Conservation (phyloP, 2,797 vertebrate species). For the Thaleichthys pacificus region DNA sequence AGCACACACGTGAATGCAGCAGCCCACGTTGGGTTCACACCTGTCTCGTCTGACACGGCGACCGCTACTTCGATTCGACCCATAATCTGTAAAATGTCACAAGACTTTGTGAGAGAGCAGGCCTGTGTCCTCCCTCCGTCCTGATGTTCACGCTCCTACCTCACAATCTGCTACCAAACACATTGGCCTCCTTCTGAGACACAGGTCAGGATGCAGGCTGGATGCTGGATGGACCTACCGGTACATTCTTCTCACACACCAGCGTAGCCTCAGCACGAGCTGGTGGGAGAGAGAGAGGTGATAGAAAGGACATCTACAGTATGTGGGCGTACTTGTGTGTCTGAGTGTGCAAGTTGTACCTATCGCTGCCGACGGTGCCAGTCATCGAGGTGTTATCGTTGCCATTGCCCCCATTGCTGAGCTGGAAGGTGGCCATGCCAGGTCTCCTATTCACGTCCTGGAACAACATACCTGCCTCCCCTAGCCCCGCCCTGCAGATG, state of each 20-base stretch:
- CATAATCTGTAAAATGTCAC: too few species aligned
- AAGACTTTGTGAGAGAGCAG: too few species aligned
- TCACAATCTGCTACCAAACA: too few species aligned
- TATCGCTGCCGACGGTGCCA: constrained; percentile 58
- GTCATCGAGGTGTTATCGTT: too few species aligned
- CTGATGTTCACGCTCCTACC: too few species aligned
- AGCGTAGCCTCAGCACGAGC: background rate
- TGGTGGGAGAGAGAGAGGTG: background rate
- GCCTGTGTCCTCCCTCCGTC: too few species aligned
- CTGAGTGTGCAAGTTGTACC: constrained; percentile 46
- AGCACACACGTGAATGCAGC: too few species aligned
- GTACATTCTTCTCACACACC: too few species aligned
- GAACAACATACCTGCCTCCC: constrained; percentile 73
- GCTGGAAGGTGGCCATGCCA: constrained; percentile 34
- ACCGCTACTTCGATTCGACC: too few species aligned
- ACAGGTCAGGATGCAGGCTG: background rate
- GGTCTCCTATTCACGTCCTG: constrained; percentile 70
- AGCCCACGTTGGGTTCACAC: too few species aligned
- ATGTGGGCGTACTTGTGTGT: constrained; percentile 3
- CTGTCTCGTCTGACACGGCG: too few species aligned
- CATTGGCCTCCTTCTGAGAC: too few species aligned
- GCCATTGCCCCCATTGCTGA: constrained; percentile 49
- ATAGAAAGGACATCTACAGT: background rate
- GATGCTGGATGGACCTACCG: background rate
- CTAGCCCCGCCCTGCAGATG: constrained; percentile 52